Base-by-base conservation (phyloP, 2,888 invertebrate genomes). In the Digitonthophagus gazella region DNA sequence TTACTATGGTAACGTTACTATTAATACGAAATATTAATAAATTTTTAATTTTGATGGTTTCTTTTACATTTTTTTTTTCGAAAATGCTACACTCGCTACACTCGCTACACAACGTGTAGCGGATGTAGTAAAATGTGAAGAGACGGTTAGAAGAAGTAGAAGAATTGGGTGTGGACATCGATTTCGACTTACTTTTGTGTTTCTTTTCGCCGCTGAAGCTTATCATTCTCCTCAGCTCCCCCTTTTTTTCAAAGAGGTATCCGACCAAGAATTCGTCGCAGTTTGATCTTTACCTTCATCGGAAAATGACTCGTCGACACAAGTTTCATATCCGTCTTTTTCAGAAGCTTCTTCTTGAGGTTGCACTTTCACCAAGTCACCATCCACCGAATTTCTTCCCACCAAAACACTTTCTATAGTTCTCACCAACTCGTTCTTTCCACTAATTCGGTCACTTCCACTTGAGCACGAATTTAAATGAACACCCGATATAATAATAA, bases 201-300 rank as follows among this genome's bases (percentile, higher is more conserved):
- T 85, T 82, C 71, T 85, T 85, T 19, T 84, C 83, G 66, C 89
- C 90, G 73, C 91, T 89, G 75, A 94, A 86, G 78, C 93, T 94
- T 87, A 93, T 91, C 67, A 93, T 92, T 69, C 93, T 87, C 67
- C 92, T 93, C 58, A 93, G 85, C 80, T 94, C 93, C 65, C 93
- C 93, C 79, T 92, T 91, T n/a, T n/a, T n/a, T n/a, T n/a, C n/a
- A n/a, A n/a, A n/a, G n/a, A n/a, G n/a, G n/a, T n/a, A n/a, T n/a
- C n/a, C n/a, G n/a, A n/a, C n/a, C n/a, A n/a, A n/a, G n/a, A n/a
- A 74, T 81, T 80, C 5, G 80, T 80, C 58, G 80, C 79, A 22
- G 80, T 80, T 70, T 72, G 67, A 11, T 72, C 69, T 20, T 58
- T 66, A 11, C 16, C 44, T n/a, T n/a, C n/a, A n/a, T n/a, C n/a